Base-by-base conservation (phyloP, 2,888 invertebrate genomes). In the Drosophila leonis region DNA sequence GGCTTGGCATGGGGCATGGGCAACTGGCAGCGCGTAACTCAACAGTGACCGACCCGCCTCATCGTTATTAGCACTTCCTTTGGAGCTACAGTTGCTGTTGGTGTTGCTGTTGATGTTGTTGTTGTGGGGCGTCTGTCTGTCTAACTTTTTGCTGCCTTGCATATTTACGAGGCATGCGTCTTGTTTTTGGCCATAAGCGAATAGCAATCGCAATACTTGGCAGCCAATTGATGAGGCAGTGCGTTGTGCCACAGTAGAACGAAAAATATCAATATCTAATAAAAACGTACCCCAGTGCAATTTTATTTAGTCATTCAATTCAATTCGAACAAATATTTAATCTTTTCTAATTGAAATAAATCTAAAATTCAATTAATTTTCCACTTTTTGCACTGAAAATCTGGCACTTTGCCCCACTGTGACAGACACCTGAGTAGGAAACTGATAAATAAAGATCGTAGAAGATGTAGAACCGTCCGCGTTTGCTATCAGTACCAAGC, bases 161-260 rank as follows among this genome's bases (percentile, higher is more conserved):
- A 86, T 87, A 81, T 89, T 89, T 89, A 90, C 86, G 90, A 85
- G 70, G 75, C 81, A 83, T 88, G 85, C 80, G 88, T 85, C 82
- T 86, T 81, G 68, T 66, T 73, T 80, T 78, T 72, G 72, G 73
- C 83, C 72, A 74, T 49, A 56, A 65, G 66, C 80, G 73, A 56
- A 60, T 55, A 55, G 64, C 75, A 69, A 65, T 64, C 41, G 68
- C 80, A 71, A 71, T 78, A 70, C 66, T 82, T 82, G 77, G 71
- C 80, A 83, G 85, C 78, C 83, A 71, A 82, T 83, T 82, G 79
- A 84, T 84, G 82, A 66, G 81, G 74, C 76, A 56, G 79, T 83
- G 82, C 79, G 87, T 83, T 76, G 60, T 51, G 56, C 63, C 71
- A 88, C 83, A 68, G 81, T 83, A 88, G 72, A 12, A 7, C 9